Evolutionary conservation across 2,113 vertebrate species (phyloP), one percentile per base, ranked within the genome.

Genomic region (Rhinopithecus roxellana): DNA sequence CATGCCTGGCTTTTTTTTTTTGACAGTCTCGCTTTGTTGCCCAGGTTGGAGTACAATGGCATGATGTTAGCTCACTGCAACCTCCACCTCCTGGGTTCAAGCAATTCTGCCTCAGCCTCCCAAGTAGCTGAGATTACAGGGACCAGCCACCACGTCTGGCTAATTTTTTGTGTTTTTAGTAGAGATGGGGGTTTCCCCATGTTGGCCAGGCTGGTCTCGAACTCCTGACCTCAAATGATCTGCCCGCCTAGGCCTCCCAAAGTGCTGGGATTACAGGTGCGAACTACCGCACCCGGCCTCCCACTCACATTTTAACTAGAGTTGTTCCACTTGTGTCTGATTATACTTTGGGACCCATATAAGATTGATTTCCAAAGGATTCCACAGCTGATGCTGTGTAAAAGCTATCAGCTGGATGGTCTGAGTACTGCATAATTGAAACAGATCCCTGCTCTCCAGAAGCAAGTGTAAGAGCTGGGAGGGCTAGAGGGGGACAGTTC

Each of bases 141-240:
- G 13, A 12, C 5, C 27, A 0, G 1, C 61, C 27, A 27, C 61
- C 61, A 64, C 1, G 1, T 12, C 61, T 30, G 27, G 27, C 61
- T 30, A 30, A 30, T 64, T 64, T 64, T 64, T 64, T 64, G 2
- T 30, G 30, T 30, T 64, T 64, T 64, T 30, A 27, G 13, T 64
- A 64, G 12, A 64, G 61, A 14, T 6, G 30, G 27, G 27, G 12
- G 30, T 30, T 64, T 64, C 27, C 27, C 61, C 61, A 64, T 64
- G 27, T 64, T 64, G 61, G 61, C 27, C 27, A 64, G 61, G 61
- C 12, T 64, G 61, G 27, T 64, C 61, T 64, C 0, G 27, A 64
- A 64, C 27, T 30, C 27, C 27, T 64, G 61, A 30, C 27, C 61
- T 64, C 27, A 64, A 64, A 30, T 30, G 61, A 14, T 13, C 61